A percentile compares a stretch with the other conserved stretches of the same genome.
These are phyloP conservation scores for Coracopsis vasa DNA, from an alignment of 2,113 vertebrate genomes.

Conservation along the genomic window DNA sequence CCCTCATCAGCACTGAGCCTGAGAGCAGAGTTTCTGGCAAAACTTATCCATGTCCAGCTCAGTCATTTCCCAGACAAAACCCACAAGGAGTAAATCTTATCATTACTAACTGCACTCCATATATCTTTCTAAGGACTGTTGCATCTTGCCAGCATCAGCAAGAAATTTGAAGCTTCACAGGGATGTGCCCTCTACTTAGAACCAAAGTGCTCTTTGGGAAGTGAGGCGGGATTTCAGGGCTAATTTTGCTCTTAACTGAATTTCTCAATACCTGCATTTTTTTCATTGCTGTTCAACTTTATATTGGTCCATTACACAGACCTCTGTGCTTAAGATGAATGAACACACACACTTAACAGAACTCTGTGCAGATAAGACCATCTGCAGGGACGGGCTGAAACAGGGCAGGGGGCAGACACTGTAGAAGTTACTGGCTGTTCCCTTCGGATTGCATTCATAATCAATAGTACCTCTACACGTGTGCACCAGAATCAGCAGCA, in stretches of 20 bases:
- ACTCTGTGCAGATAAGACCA: background rate
- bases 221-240: background rate
- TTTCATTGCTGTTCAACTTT: background rate
- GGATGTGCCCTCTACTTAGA: background rate
- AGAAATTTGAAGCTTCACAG: background rate
- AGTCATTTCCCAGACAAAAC: background rate
- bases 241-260: background rate
- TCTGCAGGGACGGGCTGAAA: background rate
- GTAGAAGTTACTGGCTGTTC: background rate
- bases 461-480: accelerated
- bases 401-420: accelerated
- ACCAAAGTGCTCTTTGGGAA: background rate
- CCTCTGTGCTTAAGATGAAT: background rate
- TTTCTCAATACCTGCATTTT: background rate
- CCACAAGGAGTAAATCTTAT: background rate
- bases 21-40: background rate
- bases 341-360: background rate
- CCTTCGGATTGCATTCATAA: accelerated
- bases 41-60: background rate
- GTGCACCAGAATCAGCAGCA: background rate
- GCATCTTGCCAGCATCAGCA: background rate
- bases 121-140: background rate
- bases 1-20: background rate
- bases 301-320: background rate
- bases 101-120: background rate